Conservation (phyloP, 2,888 invertebrate species). For the Limnephilus rhombicus region DNA sequence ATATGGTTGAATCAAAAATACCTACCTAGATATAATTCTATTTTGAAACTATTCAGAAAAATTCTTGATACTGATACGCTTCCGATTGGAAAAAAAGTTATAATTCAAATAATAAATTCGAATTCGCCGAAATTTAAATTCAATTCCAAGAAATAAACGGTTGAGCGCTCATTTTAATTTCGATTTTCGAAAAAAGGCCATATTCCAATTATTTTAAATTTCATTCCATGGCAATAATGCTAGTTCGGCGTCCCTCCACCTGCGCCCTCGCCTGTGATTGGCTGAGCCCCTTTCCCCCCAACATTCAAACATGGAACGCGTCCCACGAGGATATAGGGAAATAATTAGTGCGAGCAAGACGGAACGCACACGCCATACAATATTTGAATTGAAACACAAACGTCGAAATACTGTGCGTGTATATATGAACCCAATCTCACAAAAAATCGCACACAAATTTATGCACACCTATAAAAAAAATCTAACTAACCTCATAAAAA, state of each 20-base stretch:
- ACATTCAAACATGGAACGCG: constrained; percentile 38
- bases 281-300: constrained; percentile 70
- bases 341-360: constrained; percentile 47
- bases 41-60: neutral
- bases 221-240: constrained; percentile 31
- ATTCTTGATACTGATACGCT: neutral
- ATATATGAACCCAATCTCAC: neutral
- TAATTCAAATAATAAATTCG: neutral
- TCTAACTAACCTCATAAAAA: neutral
- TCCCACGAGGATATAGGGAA: constrained; percentile 28
- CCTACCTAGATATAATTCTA: neutral
- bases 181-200: constrained; percentile 12
- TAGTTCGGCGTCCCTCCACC: constrained; percentile 65
- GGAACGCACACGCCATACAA: neutral
- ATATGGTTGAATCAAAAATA: neutral
- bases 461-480: neutral
- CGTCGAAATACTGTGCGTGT: constrained; percentile 11
- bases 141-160: neutral
- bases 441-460: neutral
- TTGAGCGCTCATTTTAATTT: constrained; percentile 10
- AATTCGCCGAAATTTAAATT: neutral
- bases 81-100: neutral
- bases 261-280: constrained; percentile 76
- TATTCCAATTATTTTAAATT: constrained; percentile 45
- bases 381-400: constrained; percentile 46